Percentiles rank a stretch among this genome's conserved stretches.
phyloP scores from a whole-genome alignment of 2,888 invertebrate genomes.

The Drosophila trichaetosa region DNA sequence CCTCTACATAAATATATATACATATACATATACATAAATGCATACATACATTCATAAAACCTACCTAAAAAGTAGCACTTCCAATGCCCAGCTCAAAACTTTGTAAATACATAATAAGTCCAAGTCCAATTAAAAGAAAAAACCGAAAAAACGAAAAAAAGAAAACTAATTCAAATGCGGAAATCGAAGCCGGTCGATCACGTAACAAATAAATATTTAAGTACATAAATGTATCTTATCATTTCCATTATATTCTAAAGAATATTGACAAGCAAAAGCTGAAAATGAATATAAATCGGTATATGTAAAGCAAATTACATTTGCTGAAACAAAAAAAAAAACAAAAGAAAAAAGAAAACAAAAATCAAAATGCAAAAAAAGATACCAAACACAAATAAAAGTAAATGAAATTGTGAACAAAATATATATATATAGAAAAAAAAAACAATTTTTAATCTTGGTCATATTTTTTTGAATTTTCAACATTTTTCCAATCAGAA shows the following conservation, averaged over 20 bases:
- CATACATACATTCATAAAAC: slow-evolving; percentile 13
- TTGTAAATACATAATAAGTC: slow-evolving; percentile 48
- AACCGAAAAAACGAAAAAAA: too few relatives aligned
- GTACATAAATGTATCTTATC: slow-evolving; percentile 51
- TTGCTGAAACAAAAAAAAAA: slow-evolving; percentile 49
- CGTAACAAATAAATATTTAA: slow-evolving; percentile 39
- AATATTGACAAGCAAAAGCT: slow-evolving; percentile 13
- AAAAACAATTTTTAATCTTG: slow-evolving; percentile 4
- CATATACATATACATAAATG: slow-evolving; percentile 4
- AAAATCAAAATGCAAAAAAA: slow-evolving; percentile 2
- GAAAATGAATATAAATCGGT: slow-evolving; percentile 23
- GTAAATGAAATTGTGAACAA: slow-evolving; percentile 58
- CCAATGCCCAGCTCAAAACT: slow-evolving; percentile 36
- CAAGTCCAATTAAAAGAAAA: slow-evolving; percentile 15
- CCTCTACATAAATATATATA: slow-evolving; percentile 8
- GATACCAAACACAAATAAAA: slow-evolving; percentile 15
- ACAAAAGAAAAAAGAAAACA: slow-evolving; percentile 15
- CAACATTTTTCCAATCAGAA: not conserved
- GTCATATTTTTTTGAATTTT: not conserved
- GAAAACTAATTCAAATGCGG: slow-evolving; percentile 16
- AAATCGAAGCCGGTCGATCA: slow-evolving; percentile 44
- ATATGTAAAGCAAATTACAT: slow-evolving; percentile 64
- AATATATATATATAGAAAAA: slow-evolving; percentile 56
- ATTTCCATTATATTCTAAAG: slow-evolving; percentile 53
- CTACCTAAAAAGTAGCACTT: slow-evolving; percentile 24